These are phyloP conservation scores for Aradus depressus DNA, from an alignment of 2,888 invertebrate species.

Conservation along the genomic window DNA sequence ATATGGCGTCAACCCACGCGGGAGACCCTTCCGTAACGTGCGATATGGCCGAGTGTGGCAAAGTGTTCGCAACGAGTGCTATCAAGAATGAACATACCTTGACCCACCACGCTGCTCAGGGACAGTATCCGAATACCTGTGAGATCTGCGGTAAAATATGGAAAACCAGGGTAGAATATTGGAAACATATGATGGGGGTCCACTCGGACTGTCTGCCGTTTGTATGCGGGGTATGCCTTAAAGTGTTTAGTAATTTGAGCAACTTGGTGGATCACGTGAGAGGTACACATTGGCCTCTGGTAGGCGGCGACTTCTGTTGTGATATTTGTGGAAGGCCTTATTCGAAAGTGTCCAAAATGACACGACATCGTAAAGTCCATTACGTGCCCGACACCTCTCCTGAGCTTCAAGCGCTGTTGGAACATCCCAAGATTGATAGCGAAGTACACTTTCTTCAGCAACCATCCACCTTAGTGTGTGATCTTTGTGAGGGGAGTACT, in stretches of 20 bases:
- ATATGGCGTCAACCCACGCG: slow-evolving; percentile 38
- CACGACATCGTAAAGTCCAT: slow-evolving; percentile 41
- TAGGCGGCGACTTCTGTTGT: slow-evolving; percentile 41
- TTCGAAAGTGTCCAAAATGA: slow-evolving; percentile 43
- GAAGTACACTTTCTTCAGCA: slow-evolving; percentile 25
- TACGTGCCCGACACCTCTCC: slow-evolving; percentile 32
- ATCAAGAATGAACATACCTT: slow-evolving; percentile 38
- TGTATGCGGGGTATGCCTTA: slow-evolving; percentile 42
- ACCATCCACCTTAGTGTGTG: slow-evolving; percentile 20
- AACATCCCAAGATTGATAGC: slow-evolving; percentile 23
- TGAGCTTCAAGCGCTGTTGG: slow-evolving; percentile 25
- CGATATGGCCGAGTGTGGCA: slow-evolving; percentile 29
- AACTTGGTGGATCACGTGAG: slow-evolving; percentile 39
- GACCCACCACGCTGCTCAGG: slow-evolving; percentile 39
- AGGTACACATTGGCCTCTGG: slow-evolving; percentile 39
- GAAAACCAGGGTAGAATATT: slow-evolving; percentile 42
- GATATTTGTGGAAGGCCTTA: slow-evolving; percentile 42
- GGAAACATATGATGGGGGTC: slow-evolving; percentile 44
- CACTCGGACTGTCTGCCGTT: slow-evolving; percentile 41
- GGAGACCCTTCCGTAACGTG: slow-evolving; percentile 35
- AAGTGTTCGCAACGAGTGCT: slow-evolving; percentile 39
- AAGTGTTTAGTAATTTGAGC: slow-evolving; percentile 39
- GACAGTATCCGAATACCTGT: slow-evolving; percentile 34
- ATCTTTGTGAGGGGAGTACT: slow-evolving; percentile 19
- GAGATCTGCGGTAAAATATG: slow-evolving; percentile 42